Conservation (phyloP, 2,888 invertebrate genomes). For the Protodeltote pygarga region DNA sequence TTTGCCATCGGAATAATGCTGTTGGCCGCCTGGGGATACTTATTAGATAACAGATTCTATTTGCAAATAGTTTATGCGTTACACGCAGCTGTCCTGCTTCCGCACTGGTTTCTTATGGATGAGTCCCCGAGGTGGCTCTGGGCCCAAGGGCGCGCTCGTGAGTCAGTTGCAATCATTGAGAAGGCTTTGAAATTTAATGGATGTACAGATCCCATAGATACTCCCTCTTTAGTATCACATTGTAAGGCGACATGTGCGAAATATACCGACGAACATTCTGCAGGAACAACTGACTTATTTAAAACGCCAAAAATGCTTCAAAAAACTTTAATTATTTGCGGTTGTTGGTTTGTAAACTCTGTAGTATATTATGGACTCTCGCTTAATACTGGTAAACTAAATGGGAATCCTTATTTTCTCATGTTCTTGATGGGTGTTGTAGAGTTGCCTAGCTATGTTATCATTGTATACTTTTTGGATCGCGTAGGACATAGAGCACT, state of each 20-base stretch:
- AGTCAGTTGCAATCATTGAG: conserved; percentile 91
- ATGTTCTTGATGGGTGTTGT: conserved; percentile 93
- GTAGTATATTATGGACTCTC: conserved; percentile 95
- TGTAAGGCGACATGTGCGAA: conserved; percentile 84
- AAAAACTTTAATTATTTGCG: conserved; percentile 93
- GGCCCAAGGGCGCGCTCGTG: conserved; percentile 92
- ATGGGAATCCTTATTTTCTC: conserved; percentile 93
- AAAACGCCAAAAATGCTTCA: conserved; percentile 92
- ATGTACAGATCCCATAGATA: conserved; percentile 88
- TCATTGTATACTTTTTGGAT: conserved; percentile 92
- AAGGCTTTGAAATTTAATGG: conserved; percentile 91
- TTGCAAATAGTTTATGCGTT: conserved; percentile 93
- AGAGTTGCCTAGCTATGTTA: conserved; percentile 92
- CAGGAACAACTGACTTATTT: conserved; percentile 91
- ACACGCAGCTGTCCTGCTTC: conserved; percentile 90
- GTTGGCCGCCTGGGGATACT: conserved; percentile 93
- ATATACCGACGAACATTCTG: conserved; percentile 80
- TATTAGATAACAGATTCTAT: conserved; percentile 91
- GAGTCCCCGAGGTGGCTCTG: conserved; percentile 96
- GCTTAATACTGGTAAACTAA: conserved; percentile 91
- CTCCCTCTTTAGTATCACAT: conserved; percentile 88
- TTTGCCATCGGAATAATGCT: conserved; percentile 94
- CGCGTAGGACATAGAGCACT: conserved; percentile 91
- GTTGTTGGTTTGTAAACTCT: conserved; percentile 95
- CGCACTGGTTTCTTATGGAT: conserved; percentile 94